phyloP scores from a whole-genome alignment of 2,888 invertebrate genomes.

The Junonia oenone region DNA sequence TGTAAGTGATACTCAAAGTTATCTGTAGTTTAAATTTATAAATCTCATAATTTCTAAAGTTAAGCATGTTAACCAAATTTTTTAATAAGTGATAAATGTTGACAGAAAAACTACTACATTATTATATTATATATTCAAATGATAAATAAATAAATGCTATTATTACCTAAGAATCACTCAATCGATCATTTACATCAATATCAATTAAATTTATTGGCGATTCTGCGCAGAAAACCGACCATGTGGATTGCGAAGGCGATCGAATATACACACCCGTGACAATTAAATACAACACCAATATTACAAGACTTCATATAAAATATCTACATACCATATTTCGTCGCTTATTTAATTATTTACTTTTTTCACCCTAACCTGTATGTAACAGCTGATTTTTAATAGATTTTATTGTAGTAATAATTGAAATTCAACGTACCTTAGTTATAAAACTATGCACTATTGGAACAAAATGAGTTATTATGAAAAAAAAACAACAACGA shows the following conservation, averaged over 20 bases:
- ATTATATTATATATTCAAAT: background rate
- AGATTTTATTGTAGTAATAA: constrained; percentile 1
- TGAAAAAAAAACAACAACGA: constrained; percentile 22
- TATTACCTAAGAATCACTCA: background rate
- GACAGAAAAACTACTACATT: background rate
- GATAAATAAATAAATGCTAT: background rate
- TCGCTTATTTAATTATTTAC: constrained; percentile 22
- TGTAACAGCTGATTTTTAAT: constrained; percentile 25
- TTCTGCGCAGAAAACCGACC: constrained; percentile 14
- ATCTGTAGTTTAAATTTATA: background rate
- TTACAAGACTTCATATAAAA: constrained; percentile 6
- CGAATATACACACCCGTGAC: constrained; percentile 7
- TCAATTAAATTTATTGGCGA: background rate
- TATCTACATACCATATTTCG: constrained; percentile 9
- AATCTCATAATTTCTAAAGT: background rate
- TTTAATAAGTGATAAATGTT: background rate
- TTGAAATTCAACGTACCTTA: constrained; percentile 27
- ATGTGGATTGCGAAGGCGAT: constrained; percentile 12
- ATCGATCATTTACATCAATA: background rate
- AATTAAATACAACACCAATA: constrained; percentile 4
- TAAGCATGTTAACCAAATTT: background rate
- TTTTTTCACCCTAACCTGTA: constrained; percentile 27
- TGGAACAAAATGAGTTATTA: constrained; percentile 6
- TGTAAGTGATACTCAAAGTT: background rate
- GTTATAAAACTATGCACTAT: constrained; percentile 23